Evolutionary conservation across 2,797 vertebrate genomes (phyloP), one percentile per base, ranked within the genome.

Genomic region (Dromococcyx pavoninus): DNA sequence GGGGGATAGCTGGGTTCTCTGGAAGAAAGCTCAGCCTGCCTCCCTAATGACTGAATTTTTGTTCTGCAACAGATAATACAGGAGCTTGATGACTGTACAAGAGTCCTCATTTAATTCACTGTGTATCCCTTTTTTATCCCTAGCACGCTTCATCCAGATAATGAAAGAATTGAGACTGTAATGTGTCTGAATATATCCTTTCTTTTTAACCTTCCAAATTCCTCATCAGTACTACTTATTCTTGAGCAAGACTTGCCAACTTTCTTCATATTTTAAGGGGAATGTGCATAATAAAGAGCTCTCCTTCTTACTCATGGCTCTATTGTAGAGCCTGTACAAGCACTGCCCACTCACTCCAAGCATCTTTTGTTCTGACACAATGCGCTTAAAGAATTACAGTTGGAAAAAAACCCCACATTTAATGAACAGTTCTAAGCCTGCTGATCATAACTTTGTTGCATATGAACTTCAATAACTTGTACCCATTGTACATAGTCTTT

Each of bases 181-280:
- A 93, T 70, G 16, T 64, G 60, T 58, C 64, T 89, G 94, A 91
- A 89, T 67, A 90, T 73, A 79, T 76, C 30, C 46, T 95, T 93
- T 91, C 70, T 71, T 91, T 86, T 76, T 46, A 88, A 86, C 53
- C 33, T 90, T 84, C 64, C 28, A 85, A 37, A 87, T 87, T 94
- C 33, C 41, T 90, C 27, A 37, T 75, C 10, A 6, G 30, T 82
- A 67, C 71, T 73, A 72, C 46, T 89, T 85, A 58, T 56, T 17
- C 22, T 75, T 91, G 21, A 60, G 72, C 27, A 72, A 71, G 58
- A 69, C 50, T 74, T 85, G 61, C 43, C 53, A 88, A 48, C 10
- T 93, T 88, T 91, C 67, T 86, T 88, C 64, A 53, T 28, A 24
- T 64, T 88, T 67, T 56, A 66, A 67, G n/a, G 41, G 15, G 24